Evolutionary conservation across 2,888 invertebrate genomes (phyloP), one percentile per base, ranked within the genome.

Genomic region (Atrina japonica): DNA sequence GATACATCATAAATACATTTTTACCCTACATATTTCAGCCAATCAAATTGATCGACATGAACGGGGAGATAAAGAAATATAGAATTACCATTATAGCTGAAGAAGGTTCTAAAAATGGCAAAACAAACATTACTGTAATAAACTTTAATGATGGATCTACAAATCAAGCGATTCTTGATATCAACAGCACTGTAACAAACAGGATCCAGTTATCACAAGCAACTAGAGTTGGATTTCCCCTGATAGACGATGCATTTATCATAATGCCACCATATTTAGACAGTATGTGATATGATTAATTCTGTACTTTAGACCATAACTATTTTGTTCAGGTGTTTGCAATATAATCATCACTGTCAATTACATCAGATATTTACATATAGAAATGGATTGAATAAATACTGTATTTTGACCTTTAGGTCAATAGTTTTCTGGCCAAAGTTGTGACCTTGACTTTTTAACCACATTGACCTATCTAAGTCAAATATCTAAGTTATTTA

Each of bases 61-160:
- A 61, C 35, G 61, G 61, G 11, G 23, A 47, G 29, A 61, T 61
- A 3, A 47, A 7, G 18, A 61, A 47, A 18, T 61, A 61, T 23
- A 27, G 49, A 18, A 49, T 61, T 30, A 27, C 27, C 7, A 23
- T 25, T 9, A 25, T 23, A 16, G 25, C 52, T 9, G 25, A 52
- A 16, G 27, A 21, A 9, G 21, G 21, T 11, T 18, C 18, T 18
- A 52, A 5, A 25, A 52, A 25, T 25, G 25, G 18, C 21, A 52
- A 25, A 23, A 7, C 11, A 5, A 52, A 52, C 52, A 49, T n/a
- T 11, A 49, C 49, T 29, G 14, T 47, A 23, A 35, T 49, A 7
- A 47, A 25, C n/a, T 30, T 27, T 6, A 30, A 27, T n/a, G 29
- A 41, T 3, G 47, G 21, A 18, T 35, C 56, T 7, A 7, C 40